phyloP scores from a whole-genome alignment of 1,140 invertebrate genomes.

The Trinorchestia longiramus region DNA sequence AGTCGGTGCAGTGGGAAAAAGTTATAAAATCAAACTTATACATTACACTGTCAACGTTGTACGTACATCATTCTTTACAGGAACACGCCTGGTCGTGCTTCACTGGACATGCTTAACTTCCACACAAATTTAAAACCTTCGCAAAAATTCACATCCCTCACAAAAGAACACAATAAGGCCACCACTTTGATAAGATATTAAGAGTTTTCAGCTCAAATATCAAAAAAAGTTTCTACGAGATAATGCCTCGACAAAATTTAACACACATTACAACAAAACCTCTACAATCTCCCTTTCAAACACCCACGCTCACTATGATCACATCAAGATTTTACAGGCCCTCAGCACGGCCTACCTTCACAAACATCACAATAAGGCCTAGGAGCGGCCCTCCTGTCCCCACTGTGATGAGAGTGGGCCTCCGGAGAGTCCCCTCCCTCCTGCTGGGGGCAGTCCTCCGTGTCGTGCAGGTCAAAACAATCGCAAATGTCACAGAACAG shows the following conservation, averaged over 20 bases:
- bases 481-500: conserved; percentile 98
- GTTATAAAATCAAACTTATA: no score
- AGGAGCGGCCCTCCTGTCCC: conserved; percentile 69
- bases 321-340: not conserved
- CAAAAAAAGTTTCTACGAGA: not conserved
- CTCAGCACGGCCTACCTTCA: conserved; percentile 74
- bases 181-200: not conserved
- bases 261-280: not conserved
- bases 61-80: no score
- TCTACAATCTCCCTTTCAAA: not conserved
- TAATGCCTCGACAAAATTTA: not conserved
- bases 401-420: conserved; percentile 4
- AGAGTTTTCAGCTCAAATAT: not conserved
- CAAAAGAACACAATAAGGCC: not conserved
- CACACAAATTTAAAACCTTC: no score
- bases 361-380: conserved; percentile 92
- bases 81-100: no score
- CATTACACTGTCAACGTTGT: no score
- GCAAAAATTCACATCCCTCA: no score
- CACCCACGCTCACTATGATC: not conserved
- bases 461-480: conserved; percentile 94
- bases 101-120: not conserved
- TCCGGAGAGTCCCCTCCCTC: conserved; percentile 72
- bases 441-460: conserved; percentile 94
- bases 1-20: no score